Conservation (phyloP, 2,797 vertebrate genomes). For the Pseudopleuronectes americanus region DNA sequence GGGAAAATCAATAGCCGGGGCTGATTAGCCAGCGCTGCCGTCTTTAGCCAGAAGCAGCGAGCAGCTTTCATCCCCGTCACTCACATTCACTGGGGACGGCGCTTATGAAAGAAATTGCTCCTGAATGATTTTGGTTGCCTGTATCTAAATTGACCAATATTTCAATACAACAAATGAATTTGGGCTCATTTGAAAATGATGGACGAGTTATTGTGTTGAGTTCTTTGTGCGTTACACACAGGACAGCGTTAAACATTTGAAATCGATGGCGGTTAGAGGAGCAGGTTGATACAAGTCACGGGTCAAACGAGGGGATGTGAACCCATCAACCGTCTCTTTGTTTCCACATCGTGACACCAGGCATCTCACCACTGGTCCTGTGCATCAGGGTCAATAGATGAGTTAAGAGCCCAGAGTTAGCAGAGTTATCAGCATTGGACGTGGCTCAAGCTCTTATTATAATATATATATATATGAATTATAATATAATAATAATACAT, state of each 20-base stretch:
- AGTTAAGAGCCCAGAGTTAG: neutral
- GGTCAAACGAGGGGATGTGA: neutral
- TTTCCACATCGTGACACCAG: neutral
- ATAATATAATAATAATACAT: too few species aligned
- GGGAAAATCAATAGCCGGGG: conserved; percentile 62
- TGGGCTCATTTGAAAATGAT: neutral
- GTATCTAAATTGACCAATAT: neutral
- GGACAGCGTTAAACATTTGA: neutral
- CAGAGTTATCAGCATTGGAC: neutral
- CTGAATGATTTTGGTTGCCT: neutral
- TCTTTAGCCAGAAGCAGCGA: conserved; percentile 32
- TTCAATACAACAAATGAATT: too few species aligned
- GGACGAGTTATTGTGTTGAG: too few species aligned
- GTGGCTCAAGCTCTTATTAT: neutral
- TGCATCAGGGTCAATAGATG: neutral
- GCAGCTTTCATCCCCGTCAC: conserved; percentile 4
- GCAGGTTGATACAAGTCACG: neutral
- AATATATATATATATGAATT: too few species aligned
- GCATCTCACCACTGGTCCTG: neutral
- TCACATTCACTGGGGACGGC: conserved; percentile 10
- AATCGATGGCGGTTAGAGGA: neutral
- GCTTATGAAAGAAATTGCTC: neutral
- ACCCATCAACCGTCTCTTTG: neutral
- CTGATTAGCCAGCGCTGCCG: conserved; percentile 56
- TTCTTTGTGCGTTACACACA: too few species aligned